These are phyloP conservation scores for Cephalotes varians DNA, from an alignment of 2,888 invertebrate genomes.

Conservation along the genomic window DNA sequence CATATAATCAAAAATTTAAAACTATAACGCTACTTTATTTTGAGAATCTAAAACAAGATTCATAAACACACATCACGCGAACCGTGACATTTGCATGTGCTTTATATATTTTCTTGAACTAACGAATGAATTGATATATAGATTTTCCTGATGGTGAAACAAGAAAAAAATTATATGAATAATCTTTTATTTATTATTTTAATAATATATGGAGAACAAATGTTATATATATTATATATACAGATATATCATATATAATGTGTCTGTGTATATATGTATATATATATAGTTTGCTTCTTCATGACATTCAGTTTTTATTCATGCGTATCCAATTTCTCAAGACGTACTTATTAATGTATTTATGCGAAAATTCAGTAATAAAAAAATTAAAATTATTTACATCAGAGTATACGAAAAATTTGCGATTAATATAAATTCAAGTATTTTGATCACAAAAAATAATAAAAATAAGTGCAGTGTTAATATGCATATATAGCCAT, in stretches of 20 bases:
- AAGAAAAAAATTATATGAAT: constrained; percentile 41
- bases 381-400: not conserved
- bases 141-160: not conserved
- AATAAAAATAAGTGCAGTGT: not conserved
- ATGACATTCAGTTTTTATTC: constrained; percentile 45
- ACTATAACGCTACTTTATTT: constrained; percentile 36
- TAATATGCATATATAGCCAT: not conserved
- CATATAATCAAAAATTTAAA: not conserved
- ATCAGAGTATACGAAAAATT: not conserved
- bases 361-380: not conserved
- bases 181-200: constrained; percentile 76
- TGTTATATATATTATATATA: constrained; percentile 73
- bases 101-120: not conserved
- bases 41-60: constrained; percentile 14
- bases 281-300: constrained; percentile 65
- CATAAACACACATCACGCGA: not conserved
- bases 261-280: constrained; percentile 63
- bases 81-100: not conserved
- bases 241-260: constrained; percentile 66
- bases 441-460: not conserved
- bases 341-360: constrained; percentile 9
- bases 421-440: not conserved
- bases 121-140: not conserved
- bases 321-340: constrained; percentile 29
- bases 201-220: constrained; percentile 76